Conservation (phyloP, 1,140 invertebrate species). For the Heliconius himera region DNA sequence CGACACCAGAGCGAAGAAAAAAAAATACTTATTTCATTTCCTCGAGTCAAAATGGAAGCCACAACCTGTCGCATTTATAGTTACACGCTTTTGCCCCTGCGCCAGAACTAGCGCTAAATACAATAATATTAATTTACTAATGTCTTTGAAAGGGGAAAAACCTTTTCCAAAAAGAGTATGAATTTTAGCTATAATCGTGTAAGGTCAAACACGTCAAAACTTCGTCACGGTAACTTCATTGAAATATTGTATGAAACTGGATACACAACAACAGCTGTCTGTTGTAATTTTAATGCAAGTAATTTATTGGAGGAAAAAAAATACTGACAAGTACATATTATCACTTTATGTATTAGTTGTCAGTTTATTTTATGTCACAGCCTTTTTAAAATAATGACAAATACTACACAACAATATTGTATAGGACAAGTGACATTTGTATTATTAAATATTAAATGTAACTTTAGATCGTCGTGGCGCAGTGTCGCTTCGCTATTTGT, state of each 20-base stretch:
- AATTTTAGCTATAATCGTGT: neutral
- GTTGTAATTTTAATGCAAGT: neutral
- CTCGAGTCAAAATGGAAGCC: too few species aligned
- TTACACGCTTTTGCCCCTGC: too few species aligned
- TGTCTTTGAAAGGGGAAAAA: too few species aligned
- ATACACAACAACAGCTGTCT: neutral
- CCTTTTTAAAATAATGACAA: neutral
- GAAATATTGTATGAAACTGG: neutral
- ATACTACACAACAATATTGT: neutral
- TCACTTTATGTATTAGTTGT: neutral
- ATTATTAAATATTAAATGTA: neutral
- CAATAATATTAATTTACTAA: too few species aligned
- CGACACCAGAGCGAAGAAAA: too few species aligned
- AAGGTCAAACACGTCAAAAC: neutral
- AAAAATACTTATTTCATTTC: too few species aligned
- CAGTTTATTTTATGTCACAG: neutral
- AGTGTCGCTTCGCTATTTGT: neutral
- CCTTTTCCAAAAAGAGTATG: too few species aligned
- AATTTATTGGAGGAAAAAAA: neutral
- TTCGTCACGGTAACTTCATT: constrained; percentile 3
- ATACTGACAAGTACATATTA: neutral
- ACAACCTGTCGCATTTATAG: too few species aligned
- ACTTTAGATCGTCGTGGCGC: neutral
- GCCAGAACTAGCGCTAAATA: too few species aligned
- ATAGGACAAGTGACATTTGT: neutral